Base-by-base conservation (phyloP, 92 coral and sea anemone genomes). In the Bergia puertoricense region DNA sequence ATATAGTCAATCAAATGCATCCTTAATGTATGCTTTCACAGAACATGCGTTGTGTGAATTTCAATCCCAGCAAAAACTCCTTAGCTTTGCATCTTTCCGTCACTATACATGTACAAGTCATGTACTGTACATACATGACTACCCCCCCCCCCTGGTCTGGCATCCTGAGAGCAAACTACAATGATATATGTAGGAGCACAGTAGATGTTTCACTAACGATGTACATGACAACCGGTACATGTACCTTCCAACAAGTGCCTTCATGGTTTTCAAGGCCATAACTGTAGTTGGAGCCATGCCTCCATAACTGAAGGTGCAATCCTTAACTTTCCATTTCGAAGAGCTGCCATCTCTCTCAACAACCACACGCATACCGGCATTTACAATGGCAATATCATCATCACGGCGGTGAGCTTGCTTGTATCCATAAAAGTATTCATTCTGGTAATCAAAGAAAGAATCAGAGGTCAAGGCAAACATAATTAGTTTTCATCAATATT, bases 281-380 rank as follows among this genome's bases (percentile, higher is more conserved):
- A 95, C 98, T 15, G 98, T 95, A 59, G 96, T 93, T 20, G 98
- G 96, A 2, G 98, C 98, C 98, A 95, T 88, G 46, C 98, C 98
- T 73, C 98, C 98, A 78, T 93, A 95, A 85, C 98, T 92, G 57
- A 95, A 89, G 59, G 93, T 88, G 62, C 96, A 95, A 36, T 93
- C 98, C 88, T 87, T 90, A 16, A 95, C 90, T 69, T 66, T 36
- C 93, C 92, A 92, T 23, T 82, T 72, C 66, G 86, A 75, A 84
- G 86, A 30, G 51, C 86, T 86, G 80, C 22, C 69, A 50, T 89
- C 79, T 39, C 67, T 88, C 40, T 86, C 95, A 37, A 95, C 89
- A 81, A 88, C 59, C 85, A 93, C 98, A 57, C 95, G 89, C 98
- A 95, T 93, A 67, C 95, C 96, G 57, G 98, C 92, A 79, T 95